These are phyloP conservation scores for Galaxea fascicularis DNA, from an alignment of 92 coral and sea anemone species.

Conservation along the genomic window DNA sequence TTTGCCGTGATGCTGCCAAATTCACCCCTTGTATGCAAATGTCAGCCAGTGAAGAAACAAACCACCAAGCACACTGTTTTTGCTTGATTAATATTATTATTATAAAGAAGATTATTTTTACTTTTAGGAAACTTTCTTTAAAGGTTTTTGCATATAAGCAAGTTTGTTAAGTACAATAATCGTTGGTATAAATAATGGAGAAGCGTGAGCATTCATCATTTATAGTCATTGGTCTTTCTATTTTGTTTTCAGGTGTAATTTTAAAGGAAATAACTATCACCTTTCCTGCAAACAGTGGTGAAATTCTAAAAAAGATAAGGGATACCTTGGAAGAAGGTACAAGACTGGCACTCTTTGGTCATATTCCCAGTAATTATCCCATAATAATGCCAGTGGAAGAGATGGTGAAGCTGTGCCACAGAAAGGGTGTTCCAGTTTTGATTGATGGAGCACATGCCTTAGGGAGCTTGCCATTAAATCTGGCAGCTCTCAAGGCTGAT, in stretches of 20 bases:
- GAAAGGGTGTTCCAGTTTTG: conserved; percentile 67
- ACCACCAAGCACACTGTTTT: too few species aligned
- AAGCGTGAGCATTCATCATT: too few species aligned
- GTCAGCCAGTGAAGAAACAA: too few species aligned
- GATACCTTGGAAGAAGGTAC: conserved; percentile 63
- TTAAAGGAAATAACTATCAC: conserved; percentile 55
- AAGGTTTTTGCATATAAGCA: too few species aligned
- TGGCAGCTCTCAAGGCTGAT: conserved; percentile 56
- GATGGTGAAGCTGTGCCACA: conserved; percentile 71
- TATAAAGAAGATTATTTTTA: too few species aligned
- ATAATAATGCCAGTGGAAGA: conserved; percentile 68
- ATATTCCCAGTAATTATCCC: conserved; percentile 72
- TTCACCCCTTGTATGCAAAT: too few species aligned
- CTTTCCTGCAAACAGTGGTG: conserved; percentile 60
- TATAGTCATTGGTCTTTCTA: too few species aligned
- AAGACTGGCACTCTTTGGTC: conserved; percentile 67
- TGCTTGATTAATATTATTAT: too few species aligned
- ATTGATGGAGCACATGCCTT: conserved; percentile 81
- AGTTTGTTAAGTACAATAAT: too few species aligned
- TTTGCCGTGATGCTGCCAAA: too few species aligned
- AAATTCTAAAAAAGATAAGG: conserved; percentile 51
- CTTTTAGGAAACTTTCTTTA: too few species aligned
- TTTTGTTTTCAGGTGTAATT: conserved; percentile 44
- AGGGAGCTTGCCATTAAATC: conserved; percentile 55
- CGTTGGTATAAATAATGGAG: too few species aligned